Conservation (phyloP, 1,140 invertebrate species). For the Latrodectus geometricus region DNA sequence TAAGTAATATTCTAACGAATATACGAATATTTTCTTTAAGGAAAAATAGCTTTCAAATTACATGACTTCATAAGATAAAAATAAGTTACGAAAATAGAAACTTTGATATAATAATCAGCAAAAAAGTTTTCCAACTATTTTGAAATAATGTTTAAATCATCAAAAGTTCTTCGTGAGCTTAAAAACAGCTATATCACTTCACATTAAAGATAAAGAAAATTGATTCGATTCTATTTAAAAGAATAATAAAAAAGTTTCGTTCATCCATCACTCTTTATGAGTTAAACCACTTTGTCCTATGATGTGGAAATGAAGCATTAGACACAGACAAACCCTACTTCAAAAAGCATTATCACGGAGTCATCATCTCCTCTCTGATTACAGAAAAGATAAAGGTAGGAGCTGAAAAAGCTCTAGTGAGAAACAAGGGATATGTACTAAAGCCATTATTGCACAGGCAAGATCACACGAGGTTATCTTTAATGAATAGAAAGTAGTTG, state of each 20-base stretch:
- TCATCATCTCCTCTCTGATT: constrained; percentile 23
- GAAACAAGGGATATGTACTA: neutral
- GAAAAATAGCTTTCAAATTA: too few relatives aligned
- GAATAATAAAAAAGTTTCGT: neutral
- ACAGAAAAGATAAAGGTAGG: constrained; percentile 24
- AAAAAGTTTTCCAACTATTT: too few relatives aligned
- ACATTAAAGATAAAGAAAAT: neutral
- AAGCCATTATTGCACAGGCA: constrained; percentile 4
- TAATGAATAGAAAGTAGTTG: constrained; percentile 19
- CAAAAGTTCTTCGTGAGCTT: too few relatives aligned
- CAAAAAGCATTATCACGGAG: constrained; percentile 36
- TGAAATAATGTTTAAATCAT: too few relatives aligned
- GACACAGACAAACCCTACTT: constrained; percentile 27
- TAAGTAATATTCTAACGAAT: too few relatives aligned
- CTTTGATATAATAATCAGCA: too few relatives aligned
- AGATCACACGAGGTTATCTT: constrained; percentile 14
- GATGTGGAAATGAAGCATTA: constrained; percentile 14
- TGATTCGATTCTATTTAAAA: neutral
- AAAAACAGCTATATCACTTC: too few relatives aligned
- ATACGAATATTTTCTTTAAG: too few relatives aligned
- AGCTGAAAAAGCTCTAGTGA: constrained; percentile 1
- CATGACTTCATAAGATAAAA: too few relatives aligned
- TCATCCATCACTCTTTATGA: neutral
- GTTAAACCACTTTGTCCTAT: neutral
- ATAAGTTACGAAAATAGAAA: too few relatives aligned